A percentile compares a stretch with the other conserved stretches of the same genome.
These are phyloP conservation scores for Ditula angustiorana DNA, from an alignment of 2,888 invertebrate genomes.

Conservation along the genomic window DNA sequence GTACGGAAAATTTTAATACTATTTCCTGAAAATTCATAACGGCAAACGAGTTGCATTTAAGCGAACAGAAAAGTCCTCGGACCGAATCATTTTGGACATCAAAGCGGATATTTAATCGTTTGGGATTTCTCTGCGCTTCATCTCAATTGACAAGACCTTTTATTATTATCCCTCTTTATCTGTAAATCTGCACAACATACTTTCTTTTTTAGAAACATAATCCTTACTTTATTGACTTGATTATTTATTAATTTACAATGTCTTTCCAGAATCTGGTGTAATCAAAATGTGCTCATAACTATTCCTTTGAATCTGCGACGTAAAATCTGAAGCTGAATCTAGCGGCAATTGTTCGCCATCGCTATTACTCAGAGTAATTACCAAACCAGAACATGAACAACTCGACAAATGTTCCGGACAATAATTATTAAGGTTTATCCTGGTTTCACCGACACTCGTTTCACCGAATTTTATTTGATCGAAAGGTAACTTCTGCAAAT, in stretches of 20 bases:
- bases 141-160: conserved; percentile 1
- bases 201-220: neutral
- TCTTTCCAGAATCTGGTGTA: too few relatives aligned
- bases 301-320: neutral
- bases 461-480: too few relatives aligned
- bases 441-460: too few relatives aligned
- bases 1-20: conserved; percentile 3
- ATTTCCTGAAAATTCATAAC: conserved; percentile 14
- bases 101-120: conserved; percentile 59
- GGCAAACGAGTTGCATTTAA: conserved; percentile 51
- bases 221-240: too few relatives aligned
- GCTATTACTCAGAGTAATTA: conserved; percentile 10
- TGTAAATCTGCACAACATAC: too few relatives aligned
- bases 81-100: conserved; percentile 53
- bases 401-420: neutral
- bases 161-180: conserved; percentile 1
- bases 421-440: too few relatives aligned
- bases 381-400: conserved; percentile 6
- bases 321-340: neutral
- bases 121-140: conserved; percentile 45
- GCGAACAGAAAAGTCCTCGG: conserved; percentile 59
- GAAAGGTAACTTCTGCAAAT: too few relatives aligned
- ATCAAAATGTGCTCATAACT: neutral
- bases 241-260: too few relatives aligned
- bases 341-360: neutral